Base-by-base conservation (phyloP, 2,888 invertebrate species). In the Neocrepidodera transversa region DNA sequence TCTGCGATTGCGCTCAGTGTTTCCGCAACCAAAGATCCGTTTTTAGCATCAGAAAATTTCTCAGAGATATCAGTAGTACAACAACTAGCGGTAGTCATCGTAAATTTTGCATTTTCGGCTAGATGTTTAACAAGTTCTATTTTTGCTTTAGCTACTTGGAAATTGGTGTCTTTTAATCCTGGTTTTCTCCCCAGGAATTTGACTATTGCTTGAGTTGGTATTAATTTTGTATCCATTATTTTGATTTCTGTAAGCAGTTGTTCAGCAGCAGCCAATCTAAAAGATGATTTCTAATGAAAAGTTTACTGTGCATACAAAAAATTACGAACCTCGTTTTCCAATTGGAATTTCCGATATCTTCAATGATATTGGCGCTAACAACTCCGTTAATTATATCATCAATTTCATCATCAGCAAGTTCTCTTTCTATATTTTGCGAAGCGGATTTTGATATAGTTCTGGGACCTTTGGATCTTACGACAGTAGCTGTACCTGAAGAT, bases 161-260 rank as follows among this genome's bases (percentile, higher is more conserved):
- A 93, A 77, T 96, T 95, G 59, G 91, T 95, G 73, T 96, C 96
- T 76, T 93, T 89, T 0, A 89, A 78, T 0, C 96, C 96, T 0
- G 95, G 95, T 74, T 95, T 95, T 72, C 87, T 91, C 66, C 86
- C 87, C 11, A 93, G 74, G 1, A 86, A 85, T 52, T 90, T 85
- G 20, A 92, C 85, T 20, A 95, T 76, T 0, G 91, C 86, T 79
- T 95, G 95, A 0, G 90, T 85, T 0, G 88, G 86, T 1, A 89
- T 82, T 26, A 87, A 86, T 51, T 84, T 83, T 1, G 84, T 74
- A 23, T 89, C 86, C 69, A 89, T 82, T 2, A 83, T 83, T 68
- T 85, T 85, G 1, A 91, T 76, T 17, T 84, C 82, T 43, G 83
- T 84, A 32, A 85, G 79, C 66, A 93, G 83, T 69, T 86, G 86